These are phyloP conservation scores for Philonicus albiceps DNA, from an alignment of 2,888 invertebrate species.

Conservation along the genomic window DNA sequence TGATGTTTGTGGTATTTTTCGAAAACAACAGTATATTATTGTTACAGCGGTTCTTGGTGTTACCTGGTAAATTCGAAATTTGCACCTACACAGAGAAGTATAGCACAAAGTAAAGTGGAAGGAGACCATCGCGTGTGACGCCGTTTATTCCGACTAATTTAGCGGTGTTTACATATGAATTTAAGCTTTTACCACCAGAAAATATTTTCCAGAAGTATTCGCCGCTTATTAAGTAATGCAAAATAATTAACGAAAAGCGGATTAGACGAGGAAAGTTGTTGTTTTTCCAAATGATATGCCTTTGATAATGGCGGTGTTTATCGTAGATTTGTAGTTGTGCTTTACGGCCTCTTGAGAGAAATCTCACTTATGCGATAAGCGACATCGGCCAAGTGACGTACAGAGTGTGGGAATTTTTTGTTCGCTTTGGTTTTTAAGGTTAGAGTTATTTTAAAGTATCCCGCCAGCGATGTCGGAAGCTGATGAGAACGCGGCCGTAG, in stretches of 20 bases:
- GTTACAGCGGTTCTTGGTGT: not conserved
- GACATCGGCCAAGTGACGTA: not conserved
- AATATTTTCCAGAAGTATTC: not conserved
- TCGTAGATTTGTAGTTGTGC: slow-evolving; percentile 5
- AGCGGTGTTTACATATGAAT: slow-evolving; percentile 12
- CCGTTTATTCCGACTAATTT: not conserved
- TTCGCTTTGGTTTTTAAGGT: not conserved
- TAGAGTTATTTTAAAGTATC: not conserved
- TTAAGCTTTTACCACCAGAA: not conserved
- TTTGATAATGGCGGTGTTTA: slow-evolving; percentile 29
- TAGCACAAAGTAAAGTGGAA: not conserved
- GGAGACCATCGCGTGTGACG: slow-evolving; percentile 18
- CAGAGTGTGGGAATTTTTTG: not conserved
- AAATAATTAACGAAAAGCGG: not conserved
- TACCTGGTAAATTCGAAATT: not conserved
- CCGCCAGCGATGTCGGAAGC: slow-evolving; percentile 25
- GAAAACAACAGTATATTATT: not conserved
- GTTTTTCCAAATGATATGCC: slow-evolving; percentile 5
- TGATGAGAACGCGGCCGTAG: not conserved
- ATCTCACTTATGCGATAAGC: not conserved
- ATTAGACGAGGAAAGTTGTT: not conserved
- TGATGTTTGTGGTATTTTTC: not conserved
- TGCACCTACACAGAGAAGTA: not conserved
- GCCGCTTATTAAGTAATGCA: not conserved
- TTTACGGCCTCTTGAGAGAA: not conserved